Conservation (phyloP, 2,797 vertebrate species). For the Enteromius afrohamiltoni region DNA sequence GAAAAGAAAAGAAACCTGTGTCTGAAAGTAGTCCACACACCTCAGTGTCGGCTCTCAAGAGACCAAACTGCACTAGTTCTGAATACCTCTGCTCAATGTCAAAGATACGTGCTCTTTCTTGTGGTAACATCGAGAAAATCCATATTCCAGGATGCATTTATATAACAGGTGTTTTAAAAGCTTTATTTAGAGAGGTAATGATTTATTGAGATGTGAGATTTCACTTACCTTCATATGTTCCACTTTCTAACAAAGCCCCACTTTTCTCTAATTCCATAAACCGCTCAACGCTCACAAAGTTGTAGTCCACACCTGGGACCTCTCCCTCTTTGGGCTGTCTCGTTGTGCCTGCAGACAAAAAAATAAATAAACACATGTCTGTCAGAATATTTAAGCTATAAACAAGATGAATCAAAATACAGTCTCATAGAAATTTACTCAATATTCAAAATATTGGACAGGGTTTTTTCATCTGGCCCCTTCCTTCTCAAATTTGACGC, state of each 20-base stretch:
- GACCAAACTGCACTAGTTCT: slow-evolving; percentile 42
- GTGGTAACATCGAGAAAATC: neutral
- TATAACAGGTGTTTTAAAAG: neutral
- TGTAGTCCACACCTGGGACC: slow-evolving; percentile 99
- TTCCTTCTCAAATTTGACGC: too few species aligned
- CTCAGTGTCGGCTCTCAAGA: slow-evolving; percentile 46
- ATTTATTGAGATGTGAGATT: neutral
- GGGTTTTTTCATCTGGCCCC: too few species aligned
- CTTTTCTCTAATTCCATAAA: slow-evolving; percentile 99
- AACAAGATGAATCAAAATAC: neutral
- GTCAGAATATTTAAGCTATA: slow-evolving; percentile 4
- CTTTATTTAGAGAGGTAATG: neutral
- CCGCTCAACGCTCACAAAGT: slow-evolving; percentile 98
- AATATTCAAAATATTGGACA: too few species aligned
- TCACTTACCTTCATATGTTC: slow-evolving; percentile 97
- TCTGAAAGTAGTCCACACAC: slow-evolving; percentile 50
- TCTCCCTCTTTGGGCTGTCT: slow-evolving; percentile 99
- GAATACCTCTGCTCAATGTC: slow-evolving; percentile 48
- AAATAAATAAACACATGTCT: neutral
- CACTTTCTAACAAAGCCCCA: slow-evolving; percentile 97
- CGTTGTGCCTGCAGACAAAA: slow-evolving; percentile 87
- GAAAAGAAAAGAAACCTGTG: slow-evolving; percentile 42
- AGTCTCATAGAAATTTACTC: neutral
- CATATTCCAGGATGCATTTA: neutral
- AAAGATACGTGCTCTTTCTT: neutral